These are phyloP conservation scores for Alentia gelatinosa DNA, from an alignment of 2,888 invertebrate species.

Conservation along the genomic window DNA sequence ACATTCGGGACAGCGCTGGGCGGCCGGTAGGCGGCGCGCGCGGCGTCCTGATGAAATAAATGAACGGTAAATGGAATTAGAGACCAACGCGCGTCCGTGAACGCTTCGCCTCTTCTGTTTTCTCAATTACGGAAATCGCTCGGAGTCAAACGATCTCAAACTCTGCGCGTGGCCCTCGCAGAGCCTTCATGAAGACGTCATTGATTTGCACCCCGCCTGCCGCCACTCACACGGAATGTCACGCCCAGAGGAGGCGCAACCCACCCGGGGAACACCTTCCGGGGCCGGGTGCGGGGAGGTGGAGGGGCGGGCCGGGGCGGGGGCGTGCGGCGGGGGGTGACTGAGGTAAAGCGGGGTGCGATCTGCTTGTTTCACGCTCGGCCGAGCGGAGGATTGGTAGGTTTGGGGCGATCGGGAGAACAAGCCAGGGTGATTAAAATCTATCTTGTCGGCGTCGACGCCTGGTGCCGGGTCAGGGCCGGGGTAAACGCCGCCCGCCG, in stretches of 20 bases:
- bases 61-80: slow-evolving; percentile 49
- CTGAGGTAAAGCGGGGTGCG: neutral
- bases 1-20: neutral
- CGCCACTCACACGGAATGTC: neutral
- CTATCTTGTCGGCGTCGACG: slow-evolving; percentile 34
- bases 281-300: neutral
- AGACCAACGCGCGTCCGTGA: slow-evolving; percentile 19
- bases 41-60: slow-evolving; percentile 41
- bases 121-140: slow-evolving; percentile 37
- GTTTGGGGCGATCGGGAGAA: slow-evolving; percentile 32
- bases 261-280: neutral
- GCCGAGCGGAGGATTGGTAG: slow-evolving; percentile 38
- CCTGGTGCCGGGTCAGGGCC: neutral
- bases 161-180: neutral
- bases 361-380: slow-evolving; percentile 41
- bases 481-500: neutral
- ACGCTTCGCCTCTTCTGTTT: slow-evolving; percentile 43
- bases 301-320: neutral
- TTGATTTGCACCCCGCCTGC: neutral
- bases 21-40: neutral
- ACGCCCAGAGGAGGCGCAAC: neutral
- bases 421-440: slow-evolving; percentile 40
- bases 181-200: neutral
- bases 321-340: neutral
- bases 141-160: slow-evolving; percentile 38